phyloP scores from a whole-genome alignment of 2,113 vertebrate genomes.

The Sisor rabdophorus region DNA sequence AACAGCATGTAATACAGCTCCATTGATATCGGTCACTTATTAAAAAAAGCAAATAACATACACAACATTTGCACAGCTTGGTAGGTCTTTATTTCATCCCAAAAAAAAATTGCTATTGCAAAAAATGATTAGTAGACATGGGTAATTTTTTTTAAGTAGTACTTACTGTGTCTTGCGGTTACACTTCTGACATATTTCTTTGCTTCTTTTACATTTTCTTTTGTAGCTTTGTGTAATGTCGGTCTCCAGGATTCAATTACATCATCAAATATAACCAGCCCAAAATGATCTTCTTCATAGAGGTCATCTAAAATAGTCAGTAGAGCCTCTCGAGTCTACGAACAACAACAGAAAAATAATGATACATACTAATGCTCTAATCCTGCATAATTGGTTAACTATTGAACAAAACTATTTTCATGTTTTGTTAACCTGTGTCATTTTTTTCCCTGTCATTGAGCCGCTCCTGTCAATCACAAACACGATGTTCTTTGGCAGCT shows the following conservation, averaged over 20 bases:
- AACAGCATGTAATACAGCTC: conserved; percentile 56
- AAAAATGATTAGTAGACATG: neutral
- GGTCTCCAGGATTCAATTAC: conserved; percentile 2
- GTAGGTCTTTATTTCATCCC: neutral
- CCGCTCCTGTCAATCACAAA: conserved; percentile 73
- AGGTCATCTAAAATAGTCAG: conserved; percentile 53
- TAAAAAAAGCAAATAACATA: neutral
- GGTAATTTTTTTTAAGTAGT: neutral
- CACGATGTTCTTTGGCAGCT: conserved; percentile 67
- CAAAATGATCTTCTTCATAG: conserved; percentile 52
- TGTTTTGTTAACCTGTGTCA: conserved; percentile 56
- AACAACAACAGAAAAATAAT: conserved; percentile 2
- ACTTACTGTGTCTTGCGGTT: neutral
- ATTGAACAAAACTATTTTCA: neutral
- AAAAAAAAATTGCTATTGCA: neutral
- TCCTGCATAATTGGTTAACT: neutral
- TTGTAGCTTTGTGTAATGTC: conserved; percentile 58
- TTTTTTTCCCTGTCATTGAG: conserved; percentile 64
- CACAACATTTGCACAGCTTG: neutral
- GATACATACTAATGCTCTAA: neutral
- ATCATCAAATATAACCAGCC: conserved; percentile 42
- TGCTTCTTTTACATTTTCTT: conserved; percentile 55
- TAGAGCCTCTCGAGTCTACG: conserved; percentile 55
- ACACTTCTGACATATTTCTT: conserved; percentile 40
- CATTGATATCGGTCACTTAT: conserved; percentile 69